A percentile compares a stretch with the other conserved stretches of the same genome.
Evolutionary conservation across 2,888 invertebrate genomes (phyloP).

Genomic region (Dryadula phaetusa): DNA sequence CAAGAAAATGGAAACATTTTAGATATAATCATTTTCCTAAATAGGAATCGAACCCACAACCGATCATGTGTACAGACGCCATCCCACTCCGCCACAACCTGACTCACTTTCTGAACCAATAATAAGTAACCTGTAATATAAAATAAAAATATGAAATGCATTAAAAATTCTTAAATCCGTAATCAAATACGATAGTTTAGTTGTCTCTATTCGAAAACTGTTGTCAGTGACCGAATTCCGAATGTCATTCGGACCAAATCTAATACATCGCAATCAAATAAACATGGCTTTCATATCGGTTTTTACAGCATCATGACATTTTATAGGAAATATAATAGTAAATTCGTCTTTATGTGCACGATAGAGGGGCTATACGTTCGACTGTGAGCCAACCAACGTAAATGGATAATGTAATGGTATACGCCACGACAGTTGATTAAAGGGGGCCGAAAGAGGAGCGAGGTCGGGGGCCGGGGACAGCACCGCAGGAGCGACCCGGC

Average conservation of each 20-base stretch:
- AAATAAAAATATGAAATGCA: conserved; percentile 12
- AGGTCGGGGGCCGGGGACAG: conserved; percentile 82
- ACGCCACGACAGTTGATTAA: conserved; percentile 83
- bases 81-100: no score
- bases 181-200: conserved; percentile 41
- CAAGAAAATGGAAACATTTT: no score
- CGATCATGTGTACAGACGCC: no score
- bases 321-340: conserved; percentile 44
- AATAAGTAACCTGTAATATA: conserved; percentile 7
- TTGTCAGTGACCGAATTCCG: conserved; percentile 55
- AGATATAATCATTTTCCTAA: no score
- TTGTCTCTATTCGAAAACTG: conserved; percentile 44
- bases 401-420: conserved; percentile 61
- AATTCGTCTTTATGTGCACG: conserved; percentile 37
- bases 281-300: conserved; percentile 66
- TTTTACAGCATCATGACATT: conserved; percentile 48
- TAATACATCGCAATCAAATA: conserved; percentile 73
- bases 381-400: conserved; percentile 15
- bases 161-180: conserved; percentile 29
- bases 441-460: conserved; percentile 79
- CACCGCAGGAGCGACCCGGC: conserved; percentile 74
- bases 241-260: conserved; percentile 68
- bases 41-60: no score
- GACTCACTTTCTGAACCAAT: background rate
- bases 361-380: conserved; percentile 38